A percentile compares a stretch with the other conserved stretches of the same genome.
phyloP scores from a whole-genome alignment of 2,113 vertebrate genomes.

The Indri indri region DNA sequence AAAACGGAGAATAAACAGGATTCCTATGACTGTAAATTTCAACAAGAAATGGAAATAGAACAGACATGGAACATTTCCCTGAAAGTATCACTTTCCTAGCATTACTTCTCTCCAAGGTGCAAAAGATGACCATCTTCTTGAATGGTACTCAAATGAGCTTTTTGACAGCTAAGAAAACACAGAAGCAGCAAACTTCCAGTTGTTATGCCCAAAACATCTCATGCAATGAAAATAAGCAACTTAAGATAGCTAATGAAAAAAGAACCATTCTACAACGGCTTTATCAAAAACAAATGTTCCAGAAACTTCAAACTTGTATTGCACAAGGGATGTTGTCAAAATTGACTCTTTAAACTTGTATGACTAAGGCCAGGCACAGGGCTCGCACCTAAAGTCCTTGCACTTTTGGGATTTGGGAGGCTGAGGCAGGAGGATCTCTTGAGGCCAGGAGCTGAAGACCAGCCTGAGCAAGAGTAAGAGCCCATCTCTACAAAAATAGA shows the following conservation, averaged over 20 bases:
- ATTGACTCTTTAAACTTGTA: not conserved
- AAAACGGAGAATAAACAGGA: constrained; percentile 80
- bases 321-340: not conserved
- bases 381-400: not conserved
- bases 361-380: no score
- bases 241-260: not conserved
- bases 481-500: not conserved
- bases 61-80: constrained; percentile 77
- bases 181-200: not conserved
- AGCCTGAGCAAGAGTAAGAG: not conserved
- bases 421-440: no score
- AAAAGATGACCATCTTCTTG: constrained; percentile 64
- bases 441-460: not conserved
- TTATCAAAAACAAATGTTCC: not conserved
- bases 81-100: constrained; percentile 60
- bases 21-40: constrained; percentile 78
- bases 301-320: not conserved
- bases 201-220: not conserved
- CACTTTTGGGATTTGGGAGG: not conserved
- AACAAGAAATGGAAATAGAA: constrained; percentile 80
- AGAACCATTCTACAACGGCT: not conserved
- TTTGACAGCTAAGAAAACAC: not conserved
- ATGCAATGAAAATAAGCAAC: not conserved
- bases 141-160: not conserved
- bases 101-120: constrained; percentile 58